phyloP scores from a whole-genome alignment of 2,888 invertebrate genomes.

The Agriopis aurantiaria region DNA sequence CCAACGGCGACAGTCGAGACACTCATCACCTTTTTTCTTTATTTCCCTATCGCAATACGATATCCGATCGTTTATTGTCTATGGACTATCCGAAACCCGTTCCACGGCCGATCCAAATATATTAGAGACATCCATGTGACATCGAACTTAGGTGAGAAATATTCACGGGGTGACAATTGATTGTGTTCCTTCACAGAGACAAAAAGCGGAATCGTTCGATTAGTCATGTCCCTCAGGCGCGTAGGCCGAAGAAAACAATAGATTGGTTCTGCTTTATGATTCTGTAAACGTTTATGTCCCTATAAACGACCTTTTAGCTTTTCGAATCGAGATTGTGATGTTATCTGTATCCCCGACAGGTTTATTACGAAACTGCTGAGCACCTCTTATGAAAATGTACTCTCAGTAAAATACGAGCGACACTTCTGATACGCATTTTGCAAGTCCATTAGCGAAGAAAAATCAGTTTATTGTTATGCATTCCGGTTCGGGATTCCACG shows the following conservation, averaged over 20 bases:
- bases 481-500: slow-evolving; percentile 38
- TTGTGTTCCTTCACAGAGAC: slow-evolving; percentile 74
- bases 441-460: slow-evolving; percentile 49
- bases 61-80: slow-evolving; percentile 80
- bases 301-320: slow-evolving; percentile 83
- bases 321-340: slow-evolving; percentile 79
- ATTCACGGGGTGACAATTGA: slow-evolving; percentile 83
- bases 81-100: slow-evolving; percentile 76
- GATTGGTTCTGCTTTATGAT: slow-evolving; percentile 83
- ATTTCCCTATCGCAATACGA: slow-evolving; percentile 75
- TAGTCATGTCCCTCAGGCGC: slow-evolving; percentile 79
- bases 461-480: slow-evolving; percentile 44
- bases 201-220: slow-evolving; percentile 83
- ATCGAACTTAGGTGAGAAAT: slow-evolving; percentile 71
- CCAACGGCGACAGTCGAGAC: slow-evolving; percentile 68
- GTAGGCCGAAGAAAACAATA: slow-evolving; percentile 82
- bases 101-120: slow-evolving; percentile 79
- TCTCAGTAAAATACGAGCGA: slow-evolving; percentile 52
- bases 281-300: slow-evolving; percentile 85
- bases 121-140: slow-evolving; percentile 67
- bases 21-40: slow-evolving; percentile 81
- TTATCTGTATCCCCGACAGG: slow-evolving; percentile 73
- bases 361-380: slow-evolving; percentile 76
- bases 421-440: slow-evolving; percentile 53
- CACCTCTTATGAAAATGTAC: slow-evolving; percentile 65